Conservation (phyloP, 2,113 vertebrate genomes). For the Odontophorus gujanensis region DNA sequence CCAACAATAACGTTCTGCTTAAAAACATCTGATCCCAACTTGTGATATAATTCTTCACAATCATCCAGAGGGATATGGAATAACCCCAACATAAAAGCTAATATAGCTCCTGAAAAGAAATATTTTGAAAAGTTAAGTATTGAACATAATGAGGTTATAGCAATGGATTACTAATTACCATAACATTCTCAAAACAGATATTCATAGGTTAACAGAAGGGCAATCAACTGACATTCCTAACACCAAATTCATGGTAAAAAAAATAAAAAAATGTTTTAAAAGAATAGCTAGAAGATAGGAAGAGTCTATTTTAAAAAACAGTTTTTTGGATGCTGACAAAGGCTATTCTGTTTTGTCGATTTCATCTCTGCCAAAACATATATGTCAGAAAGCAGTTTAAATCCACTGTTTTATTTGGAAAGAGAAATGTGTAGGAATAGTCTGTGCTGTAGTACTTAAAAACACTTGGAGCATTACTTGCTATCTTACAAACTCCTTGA, state of each 20-base stretch:
- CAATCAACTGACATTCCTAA: neutral
- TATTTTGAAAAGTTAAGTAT: slow-evolving; percentile 14
- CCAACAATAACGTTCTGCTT: slow-evolving; percentile 96
- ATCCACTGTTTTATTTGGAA: neutral
- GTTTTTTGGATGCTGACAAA: neutral
- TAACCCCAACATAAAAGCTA: slow-evolving; percentile 95
- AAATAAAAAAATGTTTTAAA: neutral
- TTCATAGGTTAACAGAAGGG: neutral
- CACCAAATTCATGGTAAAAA: neutral
- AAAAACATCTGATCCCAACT: slow-evolving; percentile 93
- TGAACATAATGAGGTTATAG: neutral
- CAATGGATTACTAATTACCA: neutral
- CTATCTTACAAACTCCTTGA: neutral
- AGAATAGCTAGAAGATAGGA: neutral
- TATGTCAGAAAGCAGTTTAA: neutral
- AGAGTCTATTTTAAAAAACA: neutral
- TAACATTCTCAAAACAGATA: neutral
- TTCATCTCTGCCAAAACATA: neutral
- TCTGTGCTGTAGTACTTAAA: neutral
- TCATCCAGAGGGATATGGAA: slow-evolving; percentile 92
- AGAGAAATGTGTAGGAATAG: neutral
- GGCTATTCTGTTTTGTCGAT: neutral
- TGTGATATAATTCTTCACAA: slow-evolving; percentile 93
- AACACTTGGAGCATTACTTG: neutral
- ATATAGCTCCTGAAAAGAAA: slow-evolving; percentile 88